These are phyloP conservation scores for Arvicola amphibius DNA, from an alignment of 2,797 vertebrate genomes.

Conservation along the genomic window DNA sequence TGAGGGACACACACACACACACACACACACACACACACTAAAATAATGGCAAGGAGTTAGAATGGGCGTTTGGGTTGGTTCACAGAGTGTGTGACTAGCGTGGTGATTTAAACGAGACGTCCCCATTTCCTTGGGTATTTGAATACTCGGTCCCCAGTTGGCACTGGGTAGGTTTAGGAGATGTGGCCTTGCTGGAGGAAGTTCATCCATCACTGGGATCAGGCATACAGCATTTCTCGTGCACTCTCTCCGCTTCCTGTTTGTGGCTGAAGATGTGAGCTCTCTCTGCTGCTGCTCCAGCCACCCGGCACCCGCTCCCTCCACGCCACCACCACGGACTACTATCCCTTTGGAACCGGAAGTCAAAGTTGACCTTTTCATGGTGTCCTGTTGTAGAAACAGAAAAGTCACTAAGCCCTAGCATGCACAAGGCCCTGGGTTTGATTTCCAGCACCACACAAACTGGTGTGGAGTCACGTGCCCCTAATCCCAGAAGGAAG, in stretches of 20 bases:
- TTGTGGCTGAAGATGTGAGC: neutral
- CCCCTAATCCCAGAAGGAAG: neutral
- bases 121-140: neutral
- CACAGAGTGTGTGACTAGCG: neutral
- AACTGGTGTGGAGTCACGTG: neutral
- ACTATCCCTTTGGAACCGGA: neutral
- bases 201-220: neutral
- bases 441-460: neutral
- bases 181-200: neutral
- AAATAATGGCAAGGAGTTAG: neutral
- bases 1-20: neutral
- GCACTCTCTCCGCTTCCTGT: neutral
- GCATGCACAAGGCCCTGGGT: neutral
- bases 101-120: neutral
- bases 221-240: neutral
- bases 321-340: neutral
- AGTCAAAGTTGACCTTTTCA: neutral
- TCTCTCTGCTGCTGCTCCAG: neutral
- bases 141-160: neutral
- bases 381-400: neutral
- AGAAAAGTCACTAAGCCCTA: neutral
- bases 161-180: neutral
- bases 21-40: neutral
- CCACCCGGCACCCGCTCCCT: neutral
- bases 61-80: neutral